phyloP scores from a whole-genome alignment of 2,113 vertebrate genomes.

The Equus przewalskii region DNA sequence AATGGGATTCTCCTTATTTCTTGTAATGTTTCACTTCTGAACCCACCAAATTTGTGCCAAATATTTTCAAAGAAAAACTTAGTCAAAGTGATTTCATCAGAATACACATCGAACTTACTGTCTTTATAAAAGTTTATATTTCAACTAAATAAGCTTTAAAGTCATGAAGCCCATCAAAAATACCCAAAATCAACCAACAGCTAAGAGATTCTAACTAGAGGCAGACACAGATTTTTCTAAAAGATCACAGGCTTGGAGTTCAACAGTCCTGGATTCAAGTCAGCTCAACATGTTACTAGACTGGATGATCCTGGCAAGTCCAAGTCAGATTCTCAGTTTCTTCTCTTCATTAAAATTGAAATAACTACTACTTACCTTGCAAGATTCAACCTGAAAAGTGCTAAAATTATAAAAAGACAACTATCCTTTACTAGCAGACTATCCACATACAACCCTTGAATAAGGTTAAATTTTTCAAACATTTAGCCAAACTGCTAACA shows the following conservation, averaged over 20 bases:
- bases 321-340: background rate
- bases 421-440: background rate
- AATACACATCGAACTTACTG: background rate
- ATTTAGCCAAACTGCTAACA: background rate
- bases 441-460: background rate
- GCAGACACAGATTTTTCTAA: background rate
- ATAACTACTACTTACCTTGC: background rate
- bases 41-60: background rate
- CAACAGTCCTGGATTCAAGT: background rate
- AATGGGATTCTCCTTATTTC: background rate
- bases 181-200: background rate
- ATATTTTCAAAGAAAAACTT: background rate
- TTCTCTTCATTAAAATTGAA: background rate
- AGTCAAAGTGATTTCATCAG: background rate
- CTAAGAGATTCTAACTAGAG: background rate
- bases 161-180: background rate
- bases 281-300: background rate
- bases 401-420: background rate
- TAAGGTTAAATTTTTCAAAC: background rate
- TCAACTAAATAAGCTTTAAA: slow-evolving; percentile 26
- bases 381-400: background rate
- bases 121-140: background rate
- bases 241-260: background rate
- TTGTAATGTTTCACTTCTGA: background rate
- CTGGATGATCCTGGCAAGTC: background rate